Conservation (phyloP, 2,888 invertebrate species). For the Brenthis ino region DNA sequence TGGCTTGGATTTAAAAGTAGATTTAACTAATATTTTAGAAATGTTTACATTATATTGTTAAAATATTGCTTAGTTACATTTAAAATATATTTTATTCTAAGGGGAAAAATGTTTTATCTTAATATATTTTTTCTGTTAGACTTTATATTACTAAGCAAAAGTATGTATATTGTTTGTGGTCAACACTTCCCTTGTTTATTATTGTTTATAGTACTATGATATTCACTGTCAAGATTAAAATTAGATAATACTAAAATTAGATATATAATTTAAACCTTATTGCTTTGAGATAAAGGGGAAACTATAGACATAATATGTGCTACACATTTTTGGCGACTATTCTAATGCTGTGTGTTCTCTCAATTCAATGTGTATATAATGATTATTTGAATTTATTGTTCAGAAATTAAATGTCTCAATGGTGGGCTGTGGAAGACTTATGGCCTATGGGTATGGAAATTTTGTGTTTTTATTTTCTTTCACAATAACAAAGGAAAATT, state of each 20-base stretch:
- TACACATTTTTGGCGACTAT: constrained; percentile 36
- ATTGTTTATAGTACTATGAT: constrained; percentile 22
- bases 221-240: constrained; percentile 28
- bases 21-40: no score
- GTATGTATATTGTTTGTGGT: constrained; percentile 11
- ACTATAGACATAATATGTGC: constrained; percentile 21
- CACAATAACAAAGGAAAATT: constrained; percentile 35
- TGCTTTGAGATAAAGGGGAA: constrained; percentile 26
- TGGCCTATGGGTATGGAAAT: constrained; percentile 45
- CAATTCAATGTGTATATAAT: constrained; percentile 37
- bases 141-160: background rate
- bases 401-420: constrained; percentile 41
- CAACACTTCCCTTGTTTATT: constrained; percentile 22
- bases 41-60: no score
- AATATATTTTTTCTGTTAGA: no score
- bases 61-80: no score
- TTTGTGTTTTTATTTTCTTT: constrained; percentile 42
- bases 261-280: constrained; percentile 25
- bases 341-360: constrained; percentile 33
- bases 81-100: no score
- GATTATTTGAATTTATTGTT: constrained; percentile 40
- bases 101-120: no score
- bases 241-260: constrained; percentile 23
- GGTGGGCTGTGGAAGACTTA: constrained; percentile 45
- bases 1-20: no score